Conservation (phyloP, 2,113 vertebrate genomes). For the Bungarus multicinctus region DNA sequence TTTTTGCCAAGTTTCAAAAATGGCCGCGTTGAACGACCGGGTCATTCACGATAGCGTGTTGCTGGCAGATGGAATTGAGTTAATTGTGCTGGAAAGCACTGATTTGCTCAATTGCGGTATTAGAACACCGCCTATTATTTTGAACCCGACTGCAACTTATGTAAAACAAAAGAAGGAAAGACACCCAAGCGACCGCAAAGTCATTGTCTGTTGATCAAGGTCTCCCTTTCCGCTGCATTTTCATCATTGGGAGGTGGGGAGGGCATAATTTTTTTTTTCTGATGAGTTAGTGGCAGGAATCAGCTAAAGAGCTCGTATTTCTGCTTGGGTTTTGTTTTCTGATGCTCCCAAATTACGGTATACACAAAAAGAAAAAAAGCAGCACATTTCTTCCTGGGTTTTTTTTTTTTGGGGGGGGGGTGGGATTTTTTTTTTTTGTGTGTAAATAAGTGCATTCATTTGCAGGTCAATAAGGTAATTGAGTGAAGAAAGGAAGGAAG, state of each 20-base stretch:
- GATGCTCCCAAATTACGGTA: neutral
- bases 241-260: neutral
- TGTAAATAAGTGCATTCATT: constrained; percentile 53
- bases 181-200: neutral
- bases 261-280: neutral
- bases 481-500: constrained; percentile 57
- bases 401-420: rapidly evolving
- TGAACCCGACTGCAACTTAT: neutral
- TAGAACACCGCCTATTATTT: neutral
- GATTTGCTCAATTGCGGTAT: neutral
- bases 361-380: neutral
- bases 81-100: neutral
- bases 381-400: constrained; percentile 24
- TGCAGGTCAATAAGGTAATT: constrained; percentile 66
- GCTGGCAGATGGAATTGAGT: neutral
- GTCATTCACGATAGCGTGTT: neutral
- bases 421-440: neutral
- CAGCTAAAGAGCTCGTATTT: neutral
- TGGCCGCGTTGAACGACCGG: neutral
- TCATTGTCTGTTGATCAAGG: neutral
- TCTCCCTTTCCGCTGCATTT: neutral
- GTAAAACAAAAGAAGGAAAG: neutral
- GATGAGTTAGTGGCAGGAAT: neutral
- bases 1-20: neutral
- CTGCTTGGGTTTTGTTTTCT: neutral